phyloP scores from a whole-genome alignment of 1,140 invertebrate species.

The Mesaphorura yosii region DNA sequence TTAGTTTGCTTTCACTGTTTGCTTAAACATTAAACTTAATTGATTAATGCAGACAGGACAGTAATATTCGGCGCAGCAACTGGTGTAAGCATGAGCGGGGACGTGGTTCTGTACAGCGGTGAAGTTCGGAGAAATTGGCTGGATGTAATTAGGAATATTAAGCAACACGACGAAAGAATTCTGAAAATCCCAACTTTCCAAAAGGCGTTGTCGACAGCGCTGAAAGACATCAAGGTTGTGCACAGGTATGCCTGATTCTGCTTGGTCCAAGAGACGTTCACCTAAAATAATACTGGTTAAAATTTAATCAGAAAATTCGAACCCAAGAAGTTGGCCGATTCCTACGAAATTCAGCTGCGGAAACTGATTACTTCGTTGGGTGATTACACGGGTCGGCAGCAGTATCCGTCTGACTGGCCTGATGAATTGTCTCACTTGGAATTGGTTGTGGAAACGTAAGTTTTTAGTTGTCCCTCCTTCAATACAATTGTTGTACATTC shows the following conservation, averaged over 20 bases:
- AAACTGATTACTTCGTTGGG: conserved; percentile 69
- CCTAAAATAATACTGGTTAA: not conserved
- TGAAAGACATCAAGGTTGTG: conserved; percentile 67
- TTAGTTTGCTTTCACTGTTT: not conserved
- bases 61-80: conserved; percentile 76
- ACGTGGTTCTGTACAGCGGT: conserved; percentile 74
- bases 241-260: conserved; percentile 56
- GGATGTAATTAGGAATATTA: conserved; percentile 72
- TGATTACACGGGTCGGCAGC: conserved; percentile 57
- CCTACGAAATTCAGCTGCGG: conserved; percentile 67
- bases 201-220: conserved; percentile 64
- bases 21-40: not conserved
- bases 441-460: conserved; percentile 82
- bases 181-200: conserved; percentile 67
- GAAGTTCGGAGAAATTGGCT: conserved; percentile 85
- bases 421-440: conserved; percentile 56
- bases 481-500: not conserved
- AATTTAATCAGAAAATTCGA: conserved; percentile 60
- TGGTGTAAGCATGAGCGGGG: conserved; percentile 73
- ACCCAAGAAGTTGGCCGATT: conserved; percentile 67
- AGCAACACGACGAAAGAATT: conserved; percentile 58
- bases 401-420: conserved; percentile 61
- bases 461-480: conserved; percentile 28
- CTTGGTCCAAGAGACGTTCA: too few relatives aligned
- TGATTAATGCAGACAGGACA: conserved; percentile 39